phyloP scores from a whole-genome alignment of 2,113 vertebrate genomes.

The Todiramphus chloris region DNA sequence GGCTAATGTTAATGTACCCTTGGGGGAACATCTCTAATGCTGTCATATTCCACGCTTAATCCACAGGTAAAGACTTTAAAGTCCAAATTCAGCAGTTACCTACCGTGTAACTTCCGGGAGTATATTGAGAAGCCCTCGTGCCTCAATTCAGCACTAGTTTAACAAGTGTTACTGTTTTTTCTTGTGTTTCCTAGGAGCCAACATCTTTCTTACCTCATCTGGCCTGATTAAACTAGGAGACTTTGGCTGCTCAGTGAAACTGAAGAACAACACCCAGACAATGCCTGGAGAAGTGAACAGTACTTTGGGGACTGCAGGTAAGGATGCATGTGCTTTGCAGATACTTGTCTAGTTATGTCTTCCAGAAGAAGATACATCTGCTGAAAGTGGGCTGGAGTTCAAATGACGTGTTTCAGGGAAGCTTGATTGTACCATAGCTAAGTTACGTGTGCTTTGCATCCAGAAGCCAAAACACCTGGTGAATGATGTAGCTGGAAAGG shows the following conservation, averaged over 20 bases:
- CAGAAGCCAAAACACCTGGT: background rate
- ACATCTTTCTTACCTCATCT: constrained; percentile 97
- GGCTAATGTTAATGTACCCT: background rate
- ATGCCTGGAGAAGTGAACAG: constrained; percentile 99
- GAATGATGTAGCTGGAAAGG: background rate
- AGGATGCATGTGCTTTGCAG: background rate
- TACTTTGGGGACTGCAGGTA: constrained; percentile 96
- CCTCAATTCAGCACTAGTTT: background rate
- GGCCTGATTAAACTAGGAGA: constrained; percentile 97
- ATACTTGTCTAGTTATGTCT: background rate
- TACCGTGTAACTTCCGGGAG: background rate
- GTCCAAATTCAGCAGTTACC: background rate
- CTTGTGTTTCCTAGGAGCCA: constrained; percentile 83
- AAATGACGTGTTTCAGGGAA: background rate
- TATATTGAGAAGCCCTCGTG: background rate
- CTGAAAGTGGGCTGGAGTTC: background rate
- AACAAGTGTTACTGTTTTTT: background rate
- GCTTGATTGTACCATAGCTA: background rate
- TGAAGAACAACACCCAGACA: constrained; percentile 97
- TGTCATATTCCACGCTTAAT: background rate
- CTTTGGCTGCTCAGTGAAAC: constrained; percentile 97
- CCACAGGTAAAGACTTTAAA: background rate
- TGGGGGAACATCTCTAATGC: background rate
- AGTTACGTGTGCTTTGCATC: background rate
- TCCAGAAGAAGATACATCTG: background rate